Percentiles rank a stretch among this genome's conserved stretches.
Evolutionary conservation across 2,113 vertebrate species (phyloP).

Genomic region (Rhinogobius similis): DNA sequence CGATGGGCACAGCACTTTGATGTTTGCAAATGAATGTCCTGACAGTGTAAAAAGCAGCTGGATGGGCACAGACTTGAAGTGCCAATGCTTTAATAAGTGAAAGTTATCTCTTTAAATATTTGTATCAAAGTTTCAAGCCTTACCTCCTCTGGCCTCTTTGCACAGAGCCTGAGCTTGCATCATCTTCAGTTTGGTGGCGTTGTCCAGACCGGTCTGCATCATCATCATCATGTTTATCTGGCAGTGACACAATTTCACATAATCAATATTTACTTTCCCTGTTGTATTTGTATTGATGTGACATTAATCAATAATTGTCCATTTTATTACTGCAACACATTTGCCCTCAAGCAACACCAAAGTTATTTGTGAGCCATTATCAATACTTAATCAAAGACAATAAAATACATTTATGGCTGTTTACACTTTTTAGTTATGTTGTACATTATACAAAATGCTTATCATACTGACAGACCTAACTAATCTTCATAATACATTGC

Average conservation of each 20-base stretch:
- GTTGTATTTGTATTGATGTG: neutral
- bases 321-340: neutral
- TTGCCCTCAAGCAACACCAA: neutral
- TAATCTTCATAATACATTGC: neutral
- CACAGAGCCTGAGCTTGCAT: constrained; percentile 74
- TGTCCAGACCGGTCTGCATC: constrained; percentile 45
- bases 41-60: neutral
- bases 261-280: neutral
- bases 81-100: constrained; percentile 2
- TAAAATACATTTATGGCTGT: too few species aligned
- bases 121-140: neutral
- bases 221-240: constrained; percentile 52
- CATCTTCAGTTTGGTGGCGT: constrained; percentile 68
- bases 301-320: neutral
- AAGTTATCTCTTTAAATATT: neutral
- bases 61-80: constrained; percentile 2
- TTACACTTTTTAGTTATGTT: neutral
- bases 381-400: too few species aligned
- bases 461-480: neutral
- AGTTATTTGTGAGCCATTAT: neutral
- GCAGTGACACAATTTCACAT: neutral
- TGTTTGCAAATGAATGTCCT: constrained; percentile 20
- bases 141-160: constrained; percentile 71
- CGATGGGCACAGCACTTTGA: constrained; percentile 41
- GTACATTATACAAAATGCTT: neutral